These are phyloP conservation scores for Desmodus rotundus DNA, from an alignment of 2,113 vertebrate species.

Conservation along the genomic window DNA sequence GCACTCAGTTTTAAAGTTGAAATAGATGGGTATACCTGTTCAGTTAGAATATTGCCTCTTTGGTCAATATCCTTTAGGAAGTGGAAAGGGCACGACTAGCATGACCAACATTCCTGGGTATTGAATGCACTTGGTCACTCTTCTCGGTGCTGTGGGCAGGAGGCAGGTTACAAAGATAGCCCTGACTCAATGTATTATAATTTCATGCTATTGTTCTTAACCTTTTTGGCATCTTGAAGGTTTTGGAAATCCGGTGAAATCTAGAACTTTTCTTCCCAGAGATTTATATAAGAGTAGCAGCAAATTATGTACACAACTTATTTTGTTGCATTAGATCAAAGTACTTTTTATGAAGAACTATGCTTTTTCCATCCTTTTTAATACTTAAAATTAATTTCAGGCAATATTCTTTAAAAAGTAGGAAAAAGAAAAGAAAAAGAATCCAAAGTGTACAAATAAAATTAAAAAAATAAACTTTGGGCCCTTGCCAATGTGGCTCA, in stretches of 20 bases:
- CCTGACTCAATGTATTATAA: not conserved
- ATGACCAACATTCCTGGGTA: not conserved
- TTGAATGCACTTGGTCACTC: not conserved
- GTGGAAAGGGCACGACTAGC: not conserved
- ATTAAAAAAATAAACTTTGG: not conserved
- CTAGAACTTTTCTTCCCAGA: not conserved
- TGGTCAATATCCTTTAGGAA: not conserved
- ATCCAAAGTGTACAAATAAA: not conserved
- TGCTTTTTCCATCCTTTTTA: not conserved
- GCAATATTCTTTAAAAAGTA: not conserved
- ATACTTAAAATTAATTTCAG: not conserved
- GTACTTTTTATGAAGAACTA: not conserved
- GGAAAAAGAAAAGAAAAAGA: not conserved
- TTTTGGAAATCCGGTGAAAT: not conserved
- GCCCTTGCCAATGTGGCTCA: no score
- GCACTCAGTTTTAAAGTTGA: not conserved
- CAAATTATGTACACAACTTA: not conserved
- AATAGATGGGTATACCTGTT: not conserved
- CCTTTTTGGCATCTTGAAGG: not conserved
- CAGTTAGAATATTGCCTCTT: not conserved
- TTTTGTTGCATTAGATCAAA: constrained; percentile 3
- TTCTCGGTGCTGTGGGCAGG: not conserved
- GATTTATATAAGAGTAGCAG: not conserved
- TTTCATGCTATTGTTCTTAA: not conserved
- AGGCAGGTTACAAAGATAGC: not conserved